Evolutionary conservation across 1,140 invertebrate species (phyloP).

Genomic region (Acromyrmex heyeri): DNA sequence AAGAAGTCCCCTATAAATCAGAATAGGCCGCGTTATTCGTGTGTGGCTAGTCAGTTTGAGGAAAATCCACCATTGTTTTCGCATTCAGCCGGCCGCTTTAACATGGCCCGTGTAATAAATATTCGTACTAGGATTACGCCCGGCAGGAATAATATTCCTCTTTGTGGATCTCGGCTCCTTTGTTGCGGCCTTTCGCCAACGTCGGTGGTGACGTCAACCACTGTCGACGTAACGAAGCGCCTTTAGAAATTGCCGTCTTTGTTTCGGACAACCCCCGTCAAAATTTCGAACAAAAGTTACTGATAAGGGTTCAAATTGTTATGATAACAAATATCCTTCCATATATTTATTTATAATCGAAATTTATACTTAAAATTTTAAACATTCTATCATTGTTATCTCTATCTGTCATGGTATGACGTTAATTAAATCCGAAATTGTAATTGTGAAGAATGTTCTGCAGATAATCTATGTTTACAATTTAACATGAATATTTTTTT

Average conservation of each 20-base stretch:
- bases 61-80: slow-evolving; percentile 84
- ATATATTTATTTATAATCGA: slow-evolving; percentile 3
- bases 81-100: slow-evolving; percentile 80
- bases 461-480: background rate
- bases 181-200: slow-evolving; percentile 80
- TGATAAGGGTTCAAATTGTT: slow-evolving; percentile 70
- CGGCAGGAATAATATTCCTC: slow-evolving; percentile 84
- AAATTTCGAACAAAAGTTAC: slow-evolving; percentile 69
- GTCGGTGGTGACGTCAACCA: slow-evolving; percentile 75
- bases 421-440: background rate
- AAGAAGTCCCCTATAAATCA: slow-evolving; percentile 76
- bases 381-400: background rate
- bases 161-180: slow-evolving; percentile 80
- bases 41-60: slow-evolving; percentile 77
- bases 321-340: slow-evolving; percentile 49
- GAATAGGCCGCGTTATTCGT: slow-evolving; percentile 75
- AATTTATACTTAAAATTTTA: background rate
- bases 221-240: slow-evolving; percentile 74
- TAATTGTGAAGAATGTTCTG: background rate
- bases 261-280: slow-evolving; percentile 75
- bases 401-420: background rate
- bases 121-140: slow-evolving; percentile 81
- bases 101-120: slow-evolving; percentile 83
- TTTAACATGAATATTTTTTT: slow-evolving; percentile 4
- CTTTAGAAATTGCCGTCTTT: slow-evolving; percentile 79